phyloP scores from a whole-genome alignment of 1,140 invertebrate species.

The Leptinotarsa lineolata region DNA sequence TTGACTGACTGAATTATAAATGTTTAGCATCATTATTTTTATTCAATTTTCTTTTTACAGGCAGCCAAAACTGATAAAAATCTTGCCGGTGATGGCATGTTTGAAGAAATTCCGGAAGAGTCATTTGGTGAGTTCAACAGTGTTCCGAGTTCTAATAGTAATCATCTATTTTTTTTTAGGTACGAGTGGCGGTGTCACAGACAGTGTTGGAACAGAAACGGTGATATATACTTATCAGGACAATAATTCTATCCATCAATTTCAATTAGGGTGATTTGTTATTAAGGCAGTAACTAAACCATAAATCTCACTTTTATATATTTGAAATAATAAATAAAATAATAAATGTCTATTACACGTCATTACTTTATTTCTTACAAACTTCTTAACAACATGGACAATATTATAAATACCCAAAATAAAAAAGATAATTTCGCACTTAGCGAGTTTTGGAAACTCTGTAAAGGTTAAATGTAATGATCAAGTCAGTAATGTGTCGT shows the following conservation, averaged over 20 bases:
- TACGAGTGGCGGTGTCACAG: slow-evolving; percentile 43
- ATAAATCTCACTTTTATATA: too few species aligned
- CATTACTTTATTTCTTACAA: slow-evolving; percentile 12
- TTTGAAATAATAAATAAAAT: neutral
- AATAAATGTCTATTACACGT: neutral
- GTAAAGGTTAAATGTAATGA: slow-evolving; percentile 32
- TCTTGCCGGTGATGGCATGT: slow-evolving; percentile 45
- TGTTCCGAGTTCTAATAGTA: neutral
- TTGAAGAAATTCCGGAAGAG: slow-evolving; percentile 52
- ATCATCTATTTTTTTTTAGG: slow-evolving; percentile 44
- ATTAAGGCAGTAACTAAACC: too few species aligned
- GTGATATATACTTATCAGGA: slow-evolving; percentile 55
- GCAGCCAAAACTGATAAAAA: slow-evolving; percentile 54
- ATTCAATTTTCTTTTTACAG: slow-evolving; percentile 39
- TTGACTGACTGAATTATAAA: too few species aligned
- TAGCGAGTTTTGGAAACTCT: neutral
- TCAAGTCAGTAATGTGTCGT: slow-evolving; percentile 86
- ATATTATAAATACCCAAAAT: slow-evolving; percentile 1
- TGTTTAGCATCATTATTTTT: too few species aligned
- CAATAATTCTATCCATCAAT: slow-evolving; percentile 52
- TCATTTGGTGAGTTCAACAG: slow-evolving; percentile 48
- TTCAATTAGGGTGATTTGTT: slow-evolving; percentile 47
- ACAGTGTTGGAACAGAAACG: slow-evolving; percentile 48
- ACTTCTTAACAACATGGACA: slow-evolving; percentile 15
- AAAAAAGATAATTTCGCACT: neutral